Conservation (phyloP, 2,797 vertebrate species). For the Sebastes matsubarae region DNA sequence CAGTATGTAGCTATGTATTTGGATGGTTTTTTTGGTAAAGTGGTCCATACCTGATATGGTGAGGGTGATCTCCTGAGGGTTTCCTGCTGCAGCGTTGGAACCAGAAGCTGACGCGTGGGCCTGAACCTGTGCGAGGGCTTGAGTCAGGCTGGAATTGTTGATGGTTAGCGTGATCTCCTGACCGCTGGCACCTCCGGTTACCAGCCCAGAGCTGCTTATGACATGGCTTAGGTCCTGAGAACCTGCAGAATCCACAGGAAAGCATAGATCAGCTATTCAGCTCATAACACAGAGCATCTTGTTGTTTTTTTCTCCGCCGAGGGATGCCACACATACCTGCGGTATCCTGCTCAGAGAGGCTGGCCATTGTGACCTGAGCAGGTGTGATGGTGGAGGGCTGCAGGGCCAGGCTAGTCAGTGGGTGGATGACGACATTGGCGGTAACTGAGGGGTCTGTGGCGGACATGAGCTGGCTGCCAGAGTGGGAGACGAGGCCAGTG, state of each 20-base stretch:
- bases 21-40: background rate
- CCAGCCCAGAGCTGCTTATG: conserved; percentile 87
- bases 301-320: background rate
- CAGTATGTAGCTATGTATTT: background rate
- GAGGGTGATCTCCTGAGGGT: conserved; percentile 95
- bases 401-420: conserved; percentile 90
- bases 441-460: conserved; percentile 83
- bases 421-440: conserved; percentile 93
- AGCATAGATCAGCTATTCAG: background rate
- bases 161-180: conserved; percentile 98
- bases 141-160: conserved; percentile 94
- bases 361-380: conserved; percentile 86
- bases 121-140: conserved; percentile 92
- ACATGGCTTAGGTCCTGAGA: conserved; percentile 93
- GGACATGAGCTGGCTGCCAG: conserved; percentile 83
- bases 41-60: conserved; percentile 92
- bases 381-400: conserved; percentile 87
- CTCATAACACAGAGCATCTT: background rate
- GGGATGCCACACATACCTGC: conserved; percentile 74
- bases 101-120: conserved; percentile 85
- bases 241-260: conserved; percentile 71
- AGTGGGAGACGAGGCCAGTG: conserved; percentile 79
- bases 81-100: conserved; percentile 75
- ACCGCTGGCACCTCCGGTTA: conserved; percentile 81
- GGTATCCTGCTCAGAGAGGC: conserved; percentile 89